Conservation (phyloP, 2,113 vertebrate genomes). For the Sturnus vulgaris region DNA sequence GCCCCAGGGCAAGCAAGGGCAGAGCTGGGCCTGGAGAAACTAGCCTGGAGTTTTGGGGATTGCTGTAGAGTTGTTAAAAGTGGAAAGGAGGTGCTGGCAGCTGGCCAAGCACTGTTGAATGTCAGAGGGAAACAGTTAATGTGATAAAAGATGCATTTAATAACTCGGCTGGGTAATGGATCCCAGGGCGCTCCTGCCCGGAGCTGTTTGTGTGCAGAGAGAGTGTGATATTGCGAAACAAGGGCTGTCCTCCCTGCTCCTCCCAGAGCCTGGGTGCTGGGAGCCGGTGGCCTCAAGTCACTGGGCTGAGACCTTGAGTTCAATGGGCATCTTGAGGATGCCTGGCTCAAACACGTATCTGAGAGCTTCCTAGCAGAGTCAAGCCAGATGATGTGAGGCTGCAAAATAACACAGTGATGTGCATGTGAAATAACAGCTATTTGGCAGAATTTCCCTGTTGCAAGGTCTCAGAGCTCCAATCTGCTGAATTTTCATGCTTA, state of each 20-base stretch:
- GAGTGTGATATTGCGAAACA: not conserved
- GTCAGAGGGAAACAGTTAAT: not conserved
- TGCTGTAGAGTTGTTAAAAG: not conserved
- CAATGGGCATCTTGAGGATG: not conserved
- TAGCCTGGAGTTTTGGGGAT: not conserved
- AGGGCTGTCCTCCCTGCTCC: not conserved
- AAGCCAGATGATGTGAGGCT: not conserved
- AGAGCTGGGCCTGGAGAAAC: not conserved
- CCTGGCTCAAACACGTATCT: not conserved
- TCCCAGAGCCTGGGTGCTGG: not conserved
- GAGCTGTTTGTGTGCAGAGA: not conserved
- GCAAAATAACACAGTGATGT: not conserved
- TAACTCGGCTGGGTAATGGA: not conserved
- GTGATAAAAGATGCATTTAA: not conserved
- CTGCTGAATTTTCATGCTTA: not conserved
- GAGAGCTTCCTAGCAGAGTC: not conserved
- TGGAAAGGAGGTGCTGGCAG: not conserved
- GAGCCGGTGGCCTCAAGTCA: not conserved
- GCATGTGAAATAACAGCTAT: not conserved
- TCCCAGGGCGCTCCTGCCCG: not conserved
- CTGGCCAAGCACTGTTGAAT: not conserved
- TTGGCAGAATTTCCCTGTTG: not conserved
- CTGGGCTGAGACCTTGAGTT: not conserved
- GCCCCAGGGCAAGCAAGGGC: not conserved
- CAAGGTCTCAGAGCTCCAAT: not conserved